phyloP scores from a whole-genome alignment of 1,140 invertebrate species.

The Maniola jurtina region DNA sequence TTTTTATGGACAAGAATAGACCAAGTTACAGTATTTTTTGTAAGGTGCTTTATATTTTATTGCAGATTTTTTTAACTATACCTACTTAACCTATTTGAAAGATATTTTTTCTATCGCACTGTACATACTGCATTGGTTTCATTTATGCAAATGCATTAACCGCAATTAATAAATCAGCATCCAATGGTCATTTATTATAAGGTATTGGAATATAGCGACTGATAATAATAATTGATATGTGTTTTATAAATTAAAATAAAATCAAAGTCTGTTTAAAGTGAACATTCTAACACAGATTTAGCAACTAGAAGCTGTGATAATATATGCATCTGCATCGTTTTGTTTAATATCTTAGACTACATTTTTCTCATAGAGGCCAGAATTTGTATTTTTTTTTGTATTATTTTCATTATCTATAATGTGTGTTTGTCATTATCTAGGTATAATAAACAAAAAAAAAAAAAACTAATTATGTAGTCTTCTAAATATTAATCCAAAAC shows the following conservation, averaged over 20 bases:
- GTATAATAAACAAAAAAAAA: too few relatives aligned
- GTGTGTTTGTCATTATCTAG: too few relatives aligned
- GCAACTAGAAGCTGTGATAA: too few relatives aligned
- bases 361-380: too few relatives aligned
- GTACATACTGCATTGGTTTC: conserved; percentile 8
- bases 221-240: not conserved
- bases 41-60: too few relatives aligned
- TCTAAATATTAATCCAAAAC: conserved; percentile 35
- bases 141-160: conserved; percentile 13
- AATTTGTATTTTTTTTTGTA: too few relatives aligned
- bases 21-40: too few relatives aligned
- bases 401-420: too few relatives aligned
- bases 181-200: not conserved
- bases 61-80: not conserved
- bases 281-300: too few relatives aligned
- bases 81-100: not conserved
- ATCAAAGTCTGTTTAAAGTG: not conserved
- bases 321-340: too few relatives aligned
- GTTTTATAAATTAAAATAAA: not conserved
- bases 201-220: not conserved
- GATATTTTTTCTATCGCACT: not conserved
- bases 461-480: conserved; percentile 31
- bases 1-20: too few relatives aligned
- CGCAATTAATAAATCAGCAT: conserved; percentile 10
- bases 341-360: too few relatives aligned